Evolutionary conservation across 2,888 invertebrate genomes (phyloP), one percentile per base, ranked within the genome.

Genomic region (Cryptus armator): DNA sequence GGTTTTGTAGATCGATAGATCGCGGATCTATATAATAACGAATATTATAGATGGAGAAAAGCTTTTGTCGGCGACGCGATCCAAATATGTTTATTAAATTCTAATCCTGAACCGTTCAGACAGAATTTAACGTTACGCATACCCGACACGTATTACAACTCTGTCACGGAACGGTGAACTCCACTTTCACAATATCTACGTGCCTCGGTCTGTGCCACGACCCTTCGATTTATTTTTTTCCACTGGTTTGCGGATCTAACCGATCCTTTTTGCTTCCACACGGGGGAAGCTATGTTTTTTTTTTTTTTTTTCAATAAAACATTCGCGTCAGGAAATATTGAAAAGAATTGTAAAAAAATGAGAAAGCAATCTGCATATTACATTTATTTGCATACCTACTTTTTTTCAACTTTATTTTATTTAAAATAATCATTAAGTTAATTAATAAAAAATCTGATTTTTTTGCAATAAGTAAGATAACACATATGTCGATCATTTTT

Each of bases 151-250:
- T 70, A 75, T 75, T 19, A 67, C 70, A 67, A 56, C 37, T 81
- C 44, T 62, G 62, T 77, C 77, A 77, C 77, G 82, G 82, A 72
- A 46, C 77, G 77, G 67, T 67, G 72, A 78, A 82, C 67, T 72
- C 72, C 46, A 72, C 82, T 82, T 82, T 82, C 82, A 71, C 77
- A 72, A 78, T 82, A 77, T 66, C 68, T 71, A 66, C 71, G 71
- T 70, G 64, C 70, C 67, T 43, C 44, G 24, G 32, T 14, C 71
- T 19, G 53, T 71, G 71, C 53, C 56, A 71, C 24, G 71, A 71
- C 71, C 71, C 71, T 43, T 71, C 43, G 37, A 56, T 71, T 56
- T 53, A 56, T 71, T 19, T 9, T 37, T 56, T 71, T 71, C 56
- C 32, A 56, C 43, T 43, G 37, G 19, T 56, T 71, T 71, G 7